A percentile compares a stretch with the other conserved stretches of the same genome.
Conservation (phyloP, 1,140 invertebrate species). For the Aphelenchoides fujianensis region DNA sequence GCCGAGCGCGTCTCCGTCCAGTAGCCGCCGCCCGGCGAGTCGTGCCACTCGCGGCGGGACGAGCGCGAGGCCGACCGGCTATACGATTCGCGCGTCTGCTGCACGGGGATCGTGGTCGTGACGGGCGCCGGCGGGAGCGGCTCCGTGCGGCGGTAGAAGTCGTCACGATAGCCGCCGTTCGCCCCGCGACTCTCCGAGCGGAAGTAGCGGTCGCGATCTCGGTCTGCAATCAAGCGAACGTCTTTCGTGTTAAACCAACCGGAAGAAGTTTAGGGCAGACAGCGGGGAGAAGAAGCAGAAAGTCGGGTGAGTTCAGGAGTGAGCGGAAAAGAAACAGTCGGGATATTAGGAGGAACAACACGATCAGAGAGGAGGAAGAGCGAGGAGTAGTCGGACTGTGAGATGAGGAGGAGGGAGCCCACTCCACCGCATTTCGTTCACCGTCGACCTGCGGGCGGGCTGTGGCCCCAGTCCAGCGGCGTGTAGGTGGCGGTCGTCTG, state of each 20-base stretch:
- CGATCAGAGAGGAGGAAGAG: background rate
- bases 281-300: background rate
- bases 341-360: background rate
- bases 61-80: background rate
- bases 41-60: background rate
- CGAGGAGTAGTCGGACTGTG: too few species aligned
- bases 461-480: background rate
- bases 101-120: background rate
- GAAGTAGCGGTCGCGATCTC: background rate
- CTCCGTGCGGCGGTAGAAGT: background rate
- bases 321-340: background rate
- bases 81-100: background rate
- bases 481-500: background rate
- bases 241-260: background rate
- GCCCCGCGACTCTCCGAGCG: background rate
- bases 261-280: background rate
- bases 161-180: background rate
- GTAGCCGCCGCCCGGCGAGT: background rate
- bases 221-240: slow-evolving; percentile 1
- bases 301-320: background rate
- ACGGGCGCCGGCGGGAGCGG: background rate
- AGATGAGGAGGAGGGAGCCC: too few species aligned
- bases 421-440: too few species aligned
- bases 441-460: background rate
- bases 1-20: background rate